Percentiles rank a stretch among this genome's conserved stretches.
phyloP scores from a whole-genome alignment of 2,797 vertebrate genomes.

The Coracias cyanogaster region DNA sequence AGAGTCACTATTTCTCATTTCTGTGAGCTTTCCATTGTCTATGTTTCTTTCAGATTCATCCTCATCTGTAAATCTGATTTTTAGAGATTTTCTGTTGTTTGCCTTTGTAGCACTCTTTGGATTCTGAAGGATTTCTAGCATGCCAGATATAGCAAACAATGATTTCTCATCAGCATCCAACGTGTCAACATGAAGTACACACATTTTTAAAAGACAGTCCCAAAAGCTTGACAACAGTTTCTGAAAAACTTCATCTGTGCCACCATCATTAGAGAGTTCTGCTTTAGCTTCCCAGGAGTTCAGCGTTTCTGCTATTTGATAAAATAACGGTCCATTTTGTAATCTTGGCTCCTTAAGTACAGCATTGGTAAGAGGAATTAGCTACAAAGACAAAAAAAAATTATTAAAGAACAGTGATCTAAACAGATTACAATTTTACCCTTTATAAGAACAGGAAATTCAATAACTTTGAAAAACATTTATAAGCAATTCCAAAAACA shows the following conservation, averaged over 20 bases:
- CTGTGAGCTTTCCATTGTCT: slow-evolving; percentile 39
- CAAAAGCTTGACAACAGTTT: slow-evolving; percentile 89
- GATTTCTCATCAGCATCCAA: slow-evolving; percentile 81
- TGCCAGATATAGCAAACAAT: slow-evolving; percentile 85
- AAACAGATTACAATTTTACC: background rate
- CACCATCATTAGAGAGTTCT: slow-evolving; percentile 50
- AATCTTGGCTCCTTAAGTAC: slow-evolving; percentile 85
- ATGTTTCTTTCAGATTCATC: slow-evolving; percentile 47
- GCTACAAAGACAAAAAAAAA: slow-evolving; percentile 76
- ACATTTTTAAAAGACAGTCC: slow-evolving; percentile 85
- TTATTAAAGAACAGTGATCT: background rate
- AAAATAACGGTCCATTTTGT: slow-evolving; percentile 89
- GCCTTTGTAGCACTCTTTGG: slow-evolving; percentile 74
- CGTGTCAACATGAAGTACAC: slow-evolving; percentile 79
- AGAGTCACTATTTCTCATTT: slow-evolving; percentile 62
- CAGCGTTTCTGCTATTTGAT: slow-evolving; percentile 87
- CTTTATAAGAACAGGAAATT: background rate
- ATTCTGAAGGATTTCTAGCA: slow-evolving; percentile 89
- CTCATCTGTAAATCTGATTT: slow-evolving; percentile 86
- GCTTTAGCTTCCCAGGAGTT: slow-evolving; percentile 91
- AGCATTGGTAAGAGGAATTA: slow-evolving; percentile 86
- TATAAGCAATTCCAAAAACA: background rate
- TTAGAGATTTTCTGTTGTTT: slow-evolving; percentile 84
- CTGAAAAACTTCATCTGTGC: slow-evolving; percentile 75
- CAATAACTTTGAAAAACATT: background rate